Base-by-base conservation (phyloP, 2,888 invertebrate species). In the Andrena trimmerana region DNA sequence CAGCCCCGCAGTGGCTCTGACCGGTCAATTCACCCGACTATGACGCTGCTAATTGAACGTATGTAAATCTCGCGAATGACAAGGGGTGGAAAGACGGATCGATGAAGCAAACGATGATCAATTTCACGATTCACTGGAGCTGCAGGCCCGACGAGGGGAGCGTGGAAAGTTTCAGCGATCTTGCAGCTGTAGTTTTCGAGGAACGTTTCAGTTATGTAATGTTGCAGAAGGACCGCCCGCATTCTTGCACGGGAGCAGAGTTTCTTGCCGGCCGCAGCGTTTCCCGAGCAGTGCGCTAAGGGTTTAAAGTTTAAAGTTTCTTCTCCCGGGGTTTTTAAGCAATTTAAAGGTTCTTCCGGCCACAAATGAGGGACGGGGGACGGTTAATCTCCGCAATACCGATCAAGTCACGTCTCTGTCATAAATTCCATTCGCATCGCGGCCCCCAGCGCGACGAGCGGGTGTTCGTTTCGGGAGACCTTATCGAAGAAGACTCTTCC, bases 131-230 rank as follows among this genome's bases (percentile, higher is more conserved):
- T 27, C n/a, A 7, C 16, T n/a, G 52, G n/a, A 33, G 29, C 59
- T 24, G 31, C 50, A 16, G 50, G 10, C 57, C 54, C 48, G 50
- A 57, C 67, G 60, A 24, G 68, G 67, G 2, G 66, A 10, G 8
- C 29, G 6, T n/a, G 36, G n/a, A 42, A 85, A 84, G 29, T 85
- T 84, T 27, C 63, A 36, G 36, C 69, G 77, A 86, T 84, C 82
- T 84, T 29, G 63, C 69, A 36, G 70, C 54, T 36, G 20, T 62
- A 74, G 50, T 31, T 65, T 68, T 59, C 52, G 33, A 63, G 63
- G 67, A 7, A 76, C 76, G 54, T 83, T 81, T 70, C 33, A 36
- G 66, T 83, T 76, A 76, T 74, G 78, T 83, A 83, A 79, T 72
- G 77, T 78, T 4, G 72, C 63, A 77, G 66, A 24, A 36, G 83